Base-by-base conservation (phyloP, 2,888 invertebrate genomes). In the Drosophila siamana region DNA sequence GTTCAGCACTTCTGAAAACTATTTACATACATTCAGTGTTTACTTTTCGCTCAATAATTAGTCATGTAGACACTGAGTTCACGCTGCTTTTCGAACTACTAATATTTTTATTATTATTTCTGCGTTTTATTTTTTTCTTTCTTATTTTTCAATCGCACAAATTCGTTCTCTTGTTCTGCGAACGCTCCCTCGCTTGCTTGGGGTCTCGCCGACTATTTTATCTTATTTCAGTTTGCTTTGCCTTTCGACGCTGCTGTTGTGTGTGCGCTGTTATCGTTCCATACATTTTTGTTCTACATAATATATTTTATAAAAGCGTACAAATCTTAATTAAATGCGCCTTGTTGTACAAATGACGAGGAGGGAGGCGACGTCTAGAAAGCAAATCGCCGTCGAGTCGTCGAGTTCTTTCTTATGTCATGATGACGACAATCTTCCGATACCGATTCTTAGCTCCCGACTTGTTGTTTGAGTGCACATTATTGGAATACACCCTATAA, bases 311-410 rank as follows among this genome's bases (percentile, higher is more conserved):
- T 57, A 33, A 54, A 61, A 57, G 63, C 43, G 43, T 51, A 65
- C 19, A 73, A 67, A 74, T 74, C 78, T 80, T 78, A 74, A 78
- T 80, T 80, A 77, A 80, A 67, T 78, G 64, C 66, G 60, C 60
- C 59, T 60, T 66, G 61, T 55, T 62, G 56, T 54, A 30, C 43
- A 38, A n/a, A 61, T 19, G 55, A 56, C 44, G 48, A 43, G 9
- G 13, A n/a, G n/a, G n/a, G n/a, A n/a, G n/a, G n/a, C n/a, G n/a
- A n/a, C n/a, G n/a, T n/a, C n/a, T n/a, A n/a, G n/a, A n/a, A n/a
- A n/a, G n/a, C n/a, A n/a, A n/a, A n/a, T n/a, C n/a, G n/a, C n/a
- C 11, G 8, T 30, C 48, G 7, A 48, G 6, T 38, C 48, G n/a
- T 13, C 33, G 57, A 47, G 40, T 41, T 59, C n/a, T 30, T 30